phyloP scores from a whole-genome alignment of 2,797 vertebrate species.

The Prionace glauca region DNA sequence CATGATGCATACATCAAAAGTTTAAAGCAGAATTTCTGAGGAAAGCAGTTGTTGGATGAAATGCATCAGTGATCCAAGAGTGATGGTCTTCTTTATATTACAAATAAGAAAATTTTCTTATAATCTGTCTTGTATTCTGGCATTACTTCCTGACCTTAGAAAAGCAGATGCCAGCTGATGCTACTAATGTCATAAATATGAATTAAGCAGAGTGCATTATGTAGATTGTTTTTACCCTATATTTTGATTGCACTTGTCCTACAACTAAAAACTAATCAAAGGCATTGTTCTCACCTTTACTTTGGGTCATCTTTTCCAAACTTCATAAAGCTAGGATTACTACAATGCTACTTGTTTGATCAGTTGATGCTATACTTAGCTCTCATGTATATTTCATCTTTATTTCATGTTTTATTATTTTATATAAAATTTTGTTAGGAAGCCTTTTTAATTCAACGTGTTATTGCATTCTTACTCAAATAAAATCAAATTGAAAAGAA shows the following conservation, averaged over 20 bases:
- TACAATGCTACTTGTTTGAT: neutral
- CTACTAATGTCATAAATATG: neutral
- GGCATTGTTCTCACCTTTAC: neutral
- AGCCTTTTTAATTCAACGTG: neutral
- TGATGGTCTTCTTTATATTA: neutral
- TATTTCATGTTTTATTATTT: neutral
- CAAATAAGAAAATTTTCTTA: neutral
- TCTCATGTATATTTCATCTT: neutral
- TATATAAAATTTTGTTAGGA: neutral
- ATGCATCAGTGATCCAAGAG: neutral
- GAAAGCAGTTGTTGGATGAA: neutral
- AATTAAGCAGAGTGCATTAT: neutral
- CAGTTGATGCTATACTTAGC: neutral
- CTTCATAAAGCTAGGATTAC: neutral
- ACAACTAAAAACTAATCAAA: neutral
- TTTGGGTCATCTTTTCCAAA: neutral
- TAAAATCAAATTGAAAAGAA: neutral
- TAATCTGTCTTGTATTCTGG: conserved; percentile 9
- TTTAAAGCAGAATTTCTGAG: neutral
- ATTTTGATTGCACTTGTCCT: neutral
- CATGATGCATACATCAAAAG: neutral
- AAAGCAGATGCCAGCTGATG: conserved; percentile 9
- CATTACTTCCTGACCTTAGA: neutral
- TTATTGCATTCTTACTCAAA: neutral
- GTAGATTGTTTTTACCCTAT: neutral